Evolutionary conservation across 2,113 vertebrate species (phyloP).

Genomic region (Marcusenius ussheri): DNA sequence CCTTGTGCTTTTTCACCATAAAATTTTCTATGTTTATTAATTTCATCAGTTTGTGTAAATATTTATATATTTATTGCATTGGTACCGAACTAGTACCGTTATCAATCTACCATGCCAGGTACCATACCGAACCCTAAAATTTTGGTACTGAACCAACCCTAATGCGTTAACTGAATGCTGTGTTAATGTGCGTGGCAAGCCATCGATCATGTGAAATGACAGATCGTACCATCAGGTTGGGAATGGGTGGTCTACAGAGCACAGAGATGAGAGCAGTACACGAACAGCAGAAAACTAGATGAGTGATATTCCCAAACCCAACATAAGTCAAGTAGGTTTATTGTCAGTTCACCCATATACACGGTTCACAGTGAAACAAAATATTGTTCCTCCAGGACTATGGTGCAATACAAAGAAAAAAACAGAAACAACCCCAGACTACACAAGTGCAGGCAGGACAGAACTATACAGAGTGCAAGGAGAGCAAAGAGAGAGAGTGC

Average conservation of each 20-base stretch:
- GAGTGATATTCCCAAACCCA: background rate
- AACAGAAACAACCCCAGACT: background rate
- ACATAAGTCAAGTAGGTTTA: background rate
- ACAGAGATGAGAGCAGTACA: background rate
- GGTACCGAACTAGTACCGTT: no score
- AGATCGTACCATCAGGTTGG: background rate
- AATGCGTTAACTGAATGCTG: background rate
- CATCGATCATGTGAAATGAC: background rate
- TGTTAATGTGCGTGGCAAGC: background rate
- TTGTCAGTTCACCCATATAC: background rate
- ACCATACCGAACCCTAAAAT: no score
- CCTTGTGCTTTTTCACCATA: no score
- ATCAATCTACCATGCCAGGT: no score
- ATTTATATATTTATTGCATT: no score
- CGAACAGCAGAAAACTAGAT: background rate
- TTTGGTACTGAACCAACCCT: no score
- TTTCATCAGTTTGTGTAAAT: no score
- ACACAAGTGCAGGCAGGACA: background rate
- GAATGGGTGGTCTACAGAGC: background rate
- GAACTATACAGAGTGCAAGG: background rate
- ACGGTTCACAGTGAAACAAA: background rate
- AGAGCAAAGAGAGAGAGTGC: background rate
- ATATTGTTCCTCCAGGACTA: background rate
- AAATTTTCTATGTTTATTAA: no score
- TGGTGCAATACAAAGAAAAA: background rate